phyloP scores from a whole-genome alignment of 2,888 invertebrate species.

The Plagodis dolabraria region DNA sequence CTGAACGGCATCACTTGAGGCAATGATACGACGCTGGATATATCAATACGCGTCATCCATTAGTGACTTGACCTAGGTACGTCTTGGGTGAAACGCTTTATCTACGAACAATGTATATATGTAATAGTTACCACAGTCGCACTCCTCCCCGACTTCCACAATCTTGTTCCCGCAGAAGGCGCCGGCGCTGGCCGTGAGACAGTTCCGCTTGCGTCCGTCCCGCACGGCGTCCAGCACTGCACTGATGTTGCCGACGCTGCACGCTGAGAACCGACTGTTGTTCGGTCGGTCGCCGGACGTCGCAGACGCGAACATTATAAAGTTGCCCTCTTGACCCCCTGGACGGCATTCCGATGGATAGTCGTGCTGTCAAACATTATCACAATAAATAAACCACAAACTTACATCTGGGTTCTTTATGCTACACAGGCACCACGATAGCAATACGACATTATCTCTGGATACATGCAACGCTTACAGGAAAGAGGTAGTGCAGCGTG shows the following conservation, averaged over 20 bases:
- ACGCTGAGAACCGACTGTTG: conserved; percentile 98
- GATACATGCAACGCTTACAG: no score
- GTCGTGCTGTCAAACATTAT: conserved; percentile 89
- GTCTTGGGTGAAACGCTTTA: not conserved
- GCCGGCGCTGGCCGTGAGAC: conserved; percentile 94
- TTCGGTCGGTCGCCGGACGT: conserved; percentile 99
- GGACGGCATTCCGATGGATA: conserved; percentile 96
- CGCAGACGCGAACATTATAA: conserved; percentile 99
- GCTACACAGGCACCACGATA: no score
- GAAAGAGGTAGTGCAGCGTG: no score
- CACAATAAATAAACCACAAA: no score
- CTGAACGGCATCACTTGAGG: no score
- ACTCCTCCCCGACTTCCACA: conserved; percentile 98
- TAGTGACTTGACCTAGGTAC: no score
- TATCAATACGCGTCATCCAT: no score
- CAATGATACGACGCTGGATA: no score
- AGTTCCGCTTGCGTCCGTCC: conserved; percentile 95
- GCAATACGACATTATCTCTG: no score
- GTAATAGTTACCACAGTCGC: conserved; percentile 90
- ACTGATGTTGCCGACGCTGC: conserved; percentile 97
- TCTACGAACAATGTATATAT: not conserved
- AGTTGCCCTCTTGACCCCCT: conserved; percentile 97
- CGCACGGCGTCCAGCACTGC: conserved; percentile 96
- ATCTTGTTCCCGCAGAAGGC: conserved; percentile 99
- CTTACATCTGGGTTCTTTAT: no score